Evolutionary conservation across 2,888 invertebrate species (phyloP).

Genomic region (Hylaea fasciaria): DNA sequence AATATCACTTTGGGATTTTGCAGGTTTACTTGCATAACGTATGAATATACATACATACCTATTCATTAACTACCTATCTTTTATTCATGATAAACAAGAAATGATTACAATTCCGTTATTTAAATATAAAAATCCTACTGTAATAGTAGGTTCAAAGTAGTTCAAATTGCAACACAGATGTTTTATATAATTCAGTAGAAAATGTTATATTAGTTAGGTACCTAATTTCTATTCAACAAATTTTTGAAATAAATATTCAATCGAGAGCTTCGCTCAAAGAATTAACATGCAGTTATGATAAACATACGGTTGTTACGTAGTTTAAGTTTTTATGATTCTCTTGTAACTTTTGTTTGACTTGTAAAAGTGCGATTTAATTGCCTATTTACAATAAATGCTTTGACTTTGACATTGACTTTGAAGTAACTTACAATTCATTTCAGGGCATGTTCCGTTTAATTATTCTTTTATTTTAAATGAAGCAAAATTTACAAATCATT

Average conservation of each 20-base stretch:
- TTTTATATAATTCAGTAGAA: conserved; percentile 32
- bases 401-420: no score
- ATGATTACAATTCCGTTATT: conserved; percentile 73
- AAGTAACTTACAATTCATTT: conserved; percentile 4
- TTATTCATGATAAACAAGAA: conserved; percentile 71
- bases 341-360: no score
- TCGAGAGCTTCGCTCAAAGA: conserved; percentile 27
- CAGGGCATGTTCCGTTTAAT: neutral
- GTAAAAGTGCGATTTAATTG: no score
- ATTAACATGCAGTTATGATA: conserved; percentile 11
- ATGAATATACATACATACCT: conserved; percentile 77
- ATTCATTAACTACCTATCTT: conserved; percentile 51
- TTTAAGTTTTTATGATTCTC: no score
- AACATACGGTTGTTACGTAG: neutral
- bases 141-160: conserved; percentile 40
- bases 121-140: conserved; percentile 29
- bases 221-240: conserved; percentile 24
- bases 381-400: no score
- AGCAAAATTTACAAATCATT: no score
- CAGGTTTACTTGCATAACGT: conserved; percentile 83
- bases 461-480: no score
- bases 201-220: conserved; percentile 19
- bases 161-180: conserved; percentile 39
- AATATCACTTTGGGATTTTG: conserved; percentile 84
- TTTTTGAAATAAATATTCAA: conserved; percentile 11